Evolutionary conservation across 92 coral and sea anemone species (phyloP).

Genomic region (Heteractis magnifica): DNA sequence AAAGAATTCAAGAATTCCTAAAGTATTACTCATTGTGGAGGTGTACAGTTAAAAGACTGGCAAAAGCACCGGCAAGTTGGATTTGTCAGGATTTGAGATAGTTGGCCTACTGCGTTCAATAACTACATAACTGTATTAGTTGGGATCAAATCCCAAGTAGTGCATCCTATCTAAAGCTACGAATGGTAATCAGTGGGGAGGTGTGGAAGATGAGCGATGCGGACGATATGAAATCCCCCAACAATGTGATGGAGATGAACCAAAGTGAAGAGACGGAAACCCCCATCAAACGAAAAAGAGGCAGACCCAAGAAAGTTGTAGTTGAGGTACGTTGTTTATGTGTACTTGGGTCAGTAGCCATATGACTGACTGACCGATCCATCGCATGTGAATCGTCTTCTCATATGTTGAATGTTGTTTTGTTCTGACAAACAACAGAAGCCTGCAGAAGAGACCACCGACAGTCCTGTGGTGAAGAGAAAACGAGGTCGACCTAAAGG

Average conservation of each 20-base stretch:
- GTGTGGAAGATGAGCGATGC: conserved; percentile 36
- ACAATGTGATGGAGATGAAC: conserved; percentile 12
- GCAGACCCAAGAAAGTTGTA: conserved; percentile 70
- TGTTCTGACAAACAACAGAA: conserved; percentile 40
- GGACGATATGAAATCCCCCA: conserved; percentile 27
- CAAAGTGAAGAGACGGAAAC: conserved; percentile 43
- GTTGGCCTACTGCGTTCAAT: conserved; percentile 24
- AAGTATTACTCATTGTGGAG: conserved; percentile 63
- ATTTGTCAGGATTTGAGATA: conserved; percentile 45
- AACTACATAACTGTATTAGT: conserved; percentile 14
- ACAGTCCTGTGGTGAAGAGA: conserved; percentile 78
- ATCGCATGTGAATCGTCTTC: background rate
- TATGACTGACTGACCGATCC: conserved; percentile 2
- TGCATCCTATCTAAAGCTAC: conserved; percentile 12
- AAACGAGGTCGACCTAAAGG: conserved; percentile 96
- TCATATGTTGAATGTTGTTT: conserved; percentile 10
- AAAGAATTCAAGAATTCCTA: conserved; percentile 52
- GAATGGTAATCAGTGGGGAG: conserved; percentile 20
- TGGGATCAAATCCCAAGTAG: conserved; percentile 12
- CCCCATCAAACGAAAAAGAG: conserved; percentile 72
- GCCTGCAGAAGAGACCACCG: conserved; percentile 31
- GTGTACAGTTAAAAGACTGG: conserved; percentile 37
- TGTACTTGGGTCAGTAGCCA: background rate
- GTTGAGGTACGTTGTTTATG: conserved; percentile 60
- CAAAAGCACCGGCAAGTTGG: conserved; percentile 10